These are phyloP conservation scores for Drosophila melanogaster DNA, from an alignment of 1,140 invertebrate species.

Conservation along the genomic window Release_6_plus_ISO1_MT NT_033779.5:6030001-6030500, in stretches of 20 bases:
- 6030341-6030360: constrained; percentile 24
- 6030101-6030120: neutral
- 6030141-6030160: neutral
- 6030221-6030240: constrained; percentile 16
- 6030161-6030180: constrained; percentile 41
- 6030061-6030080: too few species aligned
- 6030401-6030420: neutral
- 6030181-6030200: constrained; percentile 55
- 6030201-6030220: constrained; percentile 51
- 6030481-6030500: constrained; percentile 5
- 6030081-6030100: too few species aligned
- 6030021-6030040: too few species aligned
- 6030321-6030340: constrained; percentile 71
- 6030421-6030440: constrained; percentile 61
- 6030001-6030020: too few species aligned
- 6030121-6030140: neutral
- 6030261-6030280: constrained; percentile 34
- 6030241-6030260: constrained; percentile 61
- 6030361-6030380: neutral
- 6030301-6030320: constrained; percentile 70
- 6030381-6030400: neutral
- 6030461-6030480: neutral
- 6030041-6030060: too few species aligned
- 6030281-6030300: neutral
- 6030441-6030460: constrained; percentile 34